Conservation (phyloP, 2,797 vertebrate species). For the Lagorchestes hirsutus region DNA sequence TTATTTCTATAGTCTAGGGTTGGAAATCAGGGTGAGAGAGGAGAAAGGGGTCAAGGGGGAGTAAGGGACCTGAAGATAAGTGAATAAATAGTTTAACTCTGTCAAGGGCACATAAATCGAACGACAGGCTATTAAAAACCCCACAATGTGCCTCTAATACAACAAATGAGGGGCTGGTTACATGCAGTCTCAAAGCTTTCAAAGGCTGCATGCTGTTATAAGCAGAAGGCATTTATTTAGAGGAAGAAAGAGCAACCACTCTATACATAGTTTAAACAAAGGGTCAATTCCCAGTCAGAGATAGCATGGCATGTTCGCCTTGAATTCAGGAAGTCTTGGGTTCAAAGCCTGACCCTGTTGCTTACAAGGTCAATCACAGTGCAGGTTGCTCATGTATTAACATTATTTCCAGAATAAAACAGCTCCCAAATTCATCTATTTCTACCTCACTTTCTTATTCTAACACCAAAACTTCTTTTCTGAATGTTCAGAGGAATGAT, state of each 20-base stretch:
- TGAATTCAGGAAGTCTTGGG: not conserved
- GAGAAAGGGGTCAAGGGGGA: not conserved
- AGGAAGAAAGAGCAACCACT: not conserved
- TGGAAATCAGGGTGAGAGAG: not conserved
- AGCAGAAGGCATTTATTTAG: not conserved
- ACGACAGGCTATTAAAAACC: not conserved
- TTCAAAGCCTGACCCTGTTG: not conserved
- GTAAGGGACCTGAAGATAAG: not conserved
- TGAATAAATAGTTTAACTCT: not conserved
- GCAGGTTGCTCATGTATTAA: not conserved
- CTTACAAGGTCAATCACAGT: not conserved
- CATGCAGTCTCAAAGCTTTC: not conserved
- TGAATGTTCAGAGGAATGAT: not conserved
- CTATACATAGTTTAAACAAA: not conserved
- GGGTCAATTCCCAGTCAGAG: not conserved
- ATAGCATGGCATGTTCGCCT: not conserved
- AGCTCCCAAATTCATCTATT: not conserved
- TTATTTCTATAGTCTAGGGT: not conserved
- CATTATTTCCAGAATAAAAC: not conserved
- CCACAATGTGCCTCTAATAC: not conserved
- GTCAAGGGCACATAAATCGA: slow-evolving; percentile 11
- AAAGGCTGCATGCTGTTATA: not conserved
- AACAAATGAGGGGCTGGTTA: not conserved
- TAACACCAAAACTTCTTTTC: not conserved
- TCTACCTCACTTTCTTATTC: not conserved